Percentiles rank a stretch among this genome's conserved stretches.
These are phyloP conservation scores for Prionace glauca DNA, from an alignment of 2,797 vertebrate species.

Conservation along the genomic window DNA sequence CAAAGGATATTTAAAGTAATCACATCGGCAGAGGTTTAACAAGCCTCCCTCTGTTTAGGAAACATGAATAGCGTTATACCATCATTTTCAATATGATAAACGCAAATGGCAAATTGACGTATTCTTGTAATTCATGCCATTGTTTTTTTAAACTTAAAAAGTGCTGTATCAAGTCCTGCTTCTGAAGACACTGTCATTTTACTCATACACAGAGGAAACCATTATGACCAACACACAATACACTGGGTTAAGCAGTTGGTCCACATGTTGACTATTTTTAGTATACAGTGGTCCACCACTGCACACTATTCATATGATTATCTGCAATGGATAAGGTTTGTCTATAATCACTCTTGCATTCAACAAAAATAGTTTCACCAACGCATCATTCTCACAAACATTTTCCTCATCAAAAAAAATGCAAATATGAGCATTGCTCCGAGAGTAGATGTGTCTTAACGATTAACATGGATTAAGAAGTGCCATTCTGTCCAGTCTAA, in stretches of 20 bases:
- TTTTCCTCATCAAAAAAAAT: too few relatives aligned
- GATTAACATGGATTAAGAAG: background rate
- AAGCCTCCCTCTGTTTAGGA: background rate
- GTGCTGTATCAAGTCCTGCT: background rate
- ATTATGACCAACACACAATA: background rate
- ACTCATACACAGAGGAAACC: background rate
- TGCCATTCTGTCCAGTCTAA: background rate
- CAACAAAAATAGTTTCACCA: slow-evolving; percentile 5
- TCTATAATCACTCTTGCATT: background rate
- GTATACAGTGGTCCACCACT: background rate
- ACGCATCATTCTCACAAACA: background rate
- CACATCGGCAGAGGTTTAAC: background rate
- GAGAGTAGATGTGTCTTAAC: background rate
- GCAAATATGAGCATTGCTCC: background rate
- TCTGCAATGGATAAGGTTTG: slow-evolving; percentile 1
- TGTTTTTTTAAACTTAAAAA: background rate
- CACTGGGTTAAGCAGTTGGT: background rate
- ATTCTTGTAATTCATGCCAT: background rate
- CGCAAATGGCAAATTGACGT: background rate
- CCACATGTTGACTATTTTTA: background rate
- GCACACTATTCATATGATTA: background rate
- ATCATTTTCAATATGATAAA: background rate
- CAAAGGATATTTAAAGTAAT: background rate
- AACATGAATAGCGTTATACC: background rate
- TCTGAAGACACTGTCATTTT: background rate